Evolutionary conservation across 2,113 vertebrate genomes (phyloP).

Genomic region (Clarias macrocephalus): DNA sequence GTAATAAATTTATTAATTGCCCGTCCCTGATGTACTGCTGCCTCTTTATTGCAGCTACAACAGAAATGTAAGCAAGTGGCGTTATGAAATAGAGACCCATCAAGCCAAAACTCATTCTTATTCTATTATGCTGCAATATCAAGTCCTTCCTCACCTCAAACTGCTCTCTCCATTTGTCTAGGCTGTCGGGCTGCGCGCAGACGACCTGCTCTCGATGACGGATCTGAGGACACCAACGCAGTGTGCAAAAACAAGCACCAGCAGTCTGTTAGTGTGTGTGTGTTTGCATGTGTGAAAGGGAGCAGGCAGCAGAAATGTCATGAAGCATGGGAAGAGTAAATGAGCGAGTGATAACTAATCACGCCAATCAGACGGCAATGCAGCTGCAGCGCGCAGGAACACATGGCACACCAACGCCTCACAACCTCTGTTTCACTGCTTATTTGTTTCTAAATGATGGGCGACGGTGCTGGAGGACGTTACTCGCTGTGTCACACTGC

Average conservation of each 20-base stretch:
- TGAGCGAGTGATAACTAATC: constrained; percentile 37
- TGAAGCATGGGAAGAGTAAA: constrained; percentile 24
- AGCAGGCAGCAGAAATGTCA: constrained; percentile 61
- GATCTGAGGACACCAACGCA: background rate
- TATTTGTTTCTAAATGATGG: background rate
- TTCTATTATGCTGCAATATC: background rate
- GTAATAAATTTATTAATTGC: background rate
- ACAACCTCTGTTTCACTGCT: background rate
- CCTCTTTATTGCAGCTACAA: background rate
- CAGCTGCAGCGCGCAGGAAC: constrained; percentile 18
- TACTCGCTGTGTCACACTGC: background rate
- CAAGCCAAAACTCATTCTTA: background rate
- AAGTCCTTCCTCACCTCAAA: background rate
- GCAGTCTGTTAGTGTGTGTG: constrained; percentile 3
- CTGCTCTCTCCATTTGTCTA: background rate
- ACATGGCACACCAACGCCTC: background rate
- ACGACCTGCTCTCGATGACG: background rate
- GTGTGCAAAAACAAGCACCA: constrained; percentile 3
- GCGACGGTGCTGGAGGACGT: background rate
- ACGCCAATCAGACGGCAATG: constrained; percentile 3
- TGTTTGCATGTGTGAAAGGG: background rate
- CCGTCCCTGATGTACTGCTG: background rate
- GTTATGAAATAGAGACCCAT: background rate
- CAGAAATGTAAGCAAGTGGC: background rate
- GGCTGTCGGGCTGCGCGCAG: background rate